These are phyloP conservation scores for Tamias sibiricus DNA, from an alignment of 2,113 vertebrate genomes.

Conservation along the genomic window DNA sequence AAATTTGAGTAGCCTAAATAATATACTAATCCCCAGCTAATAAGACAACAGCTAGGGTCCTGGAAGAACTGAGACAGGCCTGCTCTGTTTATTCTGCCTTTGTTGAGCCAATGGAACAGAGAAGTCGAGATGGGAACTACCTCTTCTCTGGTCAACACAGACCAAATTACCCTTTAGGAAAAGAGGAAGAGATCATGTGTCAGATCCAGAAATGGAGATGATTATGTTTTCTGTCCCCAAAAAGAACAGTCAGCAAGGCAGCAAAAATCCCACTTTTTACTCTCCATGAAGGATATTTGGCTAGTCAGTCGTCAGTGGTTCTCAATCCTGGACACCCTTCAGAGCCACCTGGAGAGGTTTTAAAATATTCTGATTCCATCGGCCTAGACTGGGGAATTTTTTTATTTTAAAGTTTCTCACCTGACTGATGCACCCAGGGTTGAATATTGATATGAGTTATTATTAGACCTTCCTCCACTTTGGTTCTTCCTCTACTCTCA, in stretches of 20 bases:
- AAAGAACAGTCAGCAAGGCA: background rate
- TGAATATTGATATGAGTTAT: background rate
- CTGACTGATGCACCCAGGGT: background rate
- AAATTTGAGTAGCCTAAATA: background rate
- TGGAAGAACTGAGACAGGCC: background rate
- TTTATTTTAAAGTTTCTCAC: background rate
- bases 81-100: background rate
- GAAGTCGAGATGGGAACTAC: too few relatives aligned
- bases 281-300: background rate
- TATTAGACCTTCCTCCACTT: background rate
- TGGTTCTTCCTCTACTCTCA: background rate
- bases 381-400: background rate
- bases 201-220: background rate
- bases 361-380: background rate
- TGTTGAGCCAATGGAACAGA: background rate
- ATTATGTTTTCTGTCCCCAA: background rate
- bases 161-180: background rate
- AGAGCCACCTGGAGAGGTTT: background rate
- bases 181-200: background rate
- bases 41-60: background rate
- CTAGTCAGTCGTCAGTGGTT: background rate
- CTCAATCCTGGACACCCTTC: background rate
- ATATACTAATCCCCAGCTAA: background rate
- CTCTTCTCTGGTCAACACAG: background rate
- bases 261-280: background rate